Evolutionary conservation across 2,888 invertebrate species (phyloP).

Genomic region (Xestobium rufovillosum): DNA sequence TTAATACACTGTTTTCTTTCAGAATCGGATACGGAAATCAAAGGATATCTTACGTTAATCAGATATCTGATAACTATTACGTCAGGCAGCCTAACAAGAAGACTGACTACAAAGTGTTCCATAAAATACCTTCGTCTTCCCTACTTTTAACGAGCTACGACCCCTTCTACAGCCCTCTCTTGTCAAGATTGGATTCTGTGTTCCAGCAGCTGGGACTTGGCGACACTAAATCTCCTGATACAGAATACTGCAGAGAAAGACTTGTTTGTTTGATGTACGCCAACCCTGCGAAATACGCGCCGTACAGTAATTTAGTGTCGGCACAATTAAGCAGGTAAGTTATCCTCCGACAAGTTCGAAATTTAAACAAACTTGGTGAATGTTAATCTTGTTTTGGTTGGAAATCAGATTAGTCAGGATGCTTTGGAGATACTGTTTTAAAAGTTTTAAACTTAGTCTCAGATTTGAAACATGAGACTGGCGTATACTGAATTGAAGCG

Average conservation of each 20-base stretch:
- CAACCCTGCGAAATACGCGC: slow-evolving; percentile 81
- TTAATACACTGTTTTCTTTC: no score
- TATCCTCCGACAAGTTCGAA: no score
- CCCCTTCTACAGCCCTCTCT: slow-evolving; percentile 80
- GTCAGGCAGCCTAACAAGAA: slow-evolving; percentile 48
- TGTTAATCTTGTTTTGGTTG: no score
- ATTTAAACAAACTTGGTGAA: no score
- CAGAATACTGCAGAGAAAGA: slow-evolving; percentile 70
- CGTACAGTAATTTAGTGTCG: slow-evolving; percentile 81
- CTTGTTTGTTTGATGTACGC: slow-evolving; percentile 83
- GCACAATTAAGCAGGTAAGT: slow-evolving; percentile 76
- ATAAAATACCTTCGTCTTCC: slow-evolving; percentile 77
- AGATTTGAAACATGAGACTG: no score
- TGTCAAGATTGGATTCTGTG: slow-evolving; percentile 77
- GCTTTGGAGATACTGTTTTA: no score
- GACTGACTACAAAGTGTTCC: slow-evolving; percentile 75
- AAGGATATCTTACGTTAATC: slow-evolving; percentile 54
- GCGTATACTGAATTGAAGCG: no score
- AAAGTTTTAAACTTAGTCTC: no score
- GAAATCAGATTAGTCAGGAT: no score
- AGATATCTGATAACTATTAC: slow-evolving; percentile 53
- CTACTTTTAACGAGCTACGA: slow-evolving; percentile 78
- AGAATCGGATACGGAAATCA: slow-evolving; percentile 54
- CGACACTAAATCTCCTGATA: slow-evolving; percentile 44
- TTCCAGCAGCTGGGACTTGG: slow-evolving; percentile 66